Conservation (phyloP, 2,888 invertebrate genomes). For the Torymus aiolomorphi region DNA sequence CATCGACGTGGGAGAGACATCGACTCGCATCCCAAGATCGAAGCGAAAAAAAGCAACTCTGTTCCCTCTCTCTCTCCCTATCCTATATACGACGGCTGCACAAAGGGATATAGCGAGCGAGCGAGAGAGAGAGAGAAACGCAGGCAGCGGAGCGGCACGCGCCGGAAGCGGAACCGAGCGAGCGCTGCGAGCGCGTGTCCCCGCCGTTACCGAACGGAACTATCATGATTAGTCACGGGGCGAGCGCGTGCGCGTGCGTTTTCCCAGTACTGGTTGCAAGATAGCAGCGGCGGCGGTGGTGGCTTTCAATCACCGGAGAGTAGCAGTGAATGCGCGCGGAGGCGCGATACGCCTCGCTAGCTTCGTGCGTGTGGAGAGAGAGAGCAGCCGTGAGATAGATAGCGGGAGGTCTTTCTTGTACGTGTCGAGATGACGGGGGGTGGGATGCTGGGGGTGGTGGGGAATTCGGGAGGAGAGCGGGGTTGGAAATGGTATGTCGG, state of each 20-base stretch:
- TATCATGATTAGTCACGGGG: conserved; percentile 75
- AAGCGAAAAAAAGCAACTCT: conserved; percentile 29
- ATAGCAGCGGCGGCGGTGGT: conserved; percentile 37
- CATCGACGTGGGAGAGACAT: conserved; percentile 28
- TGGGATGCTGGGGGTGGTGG: too few relatives aligned
- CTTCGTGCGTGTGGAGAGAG: conserved; percentile 16
- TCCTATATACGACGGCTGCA: not conserved
- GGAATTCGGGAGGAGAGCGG: too few relatives aligned
- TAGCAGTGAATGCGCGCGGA: conserved; percentile 7
- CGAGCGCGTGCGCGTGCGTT: not conserved
- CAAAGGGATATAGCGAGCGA: conserved; percentile 33
- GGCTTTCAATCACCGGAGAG: conserved; percentile 52
- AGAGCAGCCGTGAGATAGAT: not conserved
- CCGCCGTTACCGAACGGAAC: conserved; percentile 75
- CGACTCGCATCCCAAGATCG: not conserved
- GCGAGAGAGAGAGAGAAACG: conserved; percentile 43
- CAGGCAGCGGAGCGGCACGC: conserved; percentile 56
- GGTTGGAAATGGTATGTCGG: too few relatives aligned
- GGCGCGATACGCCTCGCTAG: conserved; percentile 40
- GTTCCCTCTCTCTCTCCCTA: too few relatives aligned
- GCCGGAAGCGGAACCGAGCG: conserved; percentile 60
- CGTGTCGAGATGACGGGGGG: conserved; percentile 3
- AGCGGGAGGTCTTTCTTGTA: not conserved
- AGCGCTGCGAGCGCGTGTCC: conserved; percentile 64
- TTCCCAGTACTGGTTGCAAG: conserved; percentile 23